Conservation (phyloP, 2,888 invertebrate species). For the Patella depressa region DNA sequence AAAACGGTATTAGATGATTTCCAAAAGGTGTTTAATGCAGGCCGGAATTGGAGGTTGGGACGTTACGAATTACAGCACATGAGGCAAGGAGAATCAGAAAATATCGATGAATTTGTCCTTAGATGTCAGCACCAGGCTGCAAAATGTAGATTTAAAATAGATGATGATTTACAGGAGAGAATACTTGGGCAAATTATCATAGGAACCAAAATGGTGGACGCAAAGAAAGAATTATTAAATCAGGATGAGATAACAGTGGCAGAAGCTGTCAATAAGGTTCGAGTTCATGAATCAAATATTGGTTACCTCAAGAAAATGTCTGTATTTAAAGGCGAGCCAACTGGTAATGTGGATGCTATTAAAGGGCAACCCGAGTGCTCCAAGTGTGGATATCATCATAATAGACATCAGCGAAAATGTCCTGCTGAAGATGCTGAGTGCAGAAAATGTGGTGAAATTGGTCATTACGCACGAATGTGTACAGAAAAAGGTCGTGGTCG, state of each 20-base stretch:
- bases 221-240: background rate
- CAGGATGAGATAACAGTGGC: background rate
- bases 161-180: background rate
- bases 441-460: background rate
- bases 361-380: background rate
- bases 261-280: background rate
- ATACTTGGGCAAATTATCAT: background rate
- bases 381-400: background rate
- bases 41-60: conserved; percentile 1
- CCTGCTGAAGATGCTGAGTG: background rate
- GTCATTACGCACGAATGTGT: conserved; percentile 1
- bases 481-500: background rate
- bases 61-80: background rate
- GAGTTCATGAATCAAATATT: conserved; percentile 4
- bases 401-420: background rate
- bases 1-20: background rate
- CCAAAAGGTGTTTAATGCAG: background rate
- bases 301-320: background rate
- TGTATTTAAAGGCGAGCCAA: background rate
- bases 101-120: background rate
- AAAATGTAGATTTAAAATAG: background rate
- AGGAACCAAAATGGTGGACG: background rate
- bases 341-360: background rate
- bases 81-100: conserved; percentile 1
- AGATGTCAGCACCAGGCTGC: conserved; percentile 2